These are phyloP conservation scores for rat (Rattus norvegicus) DNA, from an alignment of 2,113 vertebrate species.

Conservation along the genomic window DNA sequence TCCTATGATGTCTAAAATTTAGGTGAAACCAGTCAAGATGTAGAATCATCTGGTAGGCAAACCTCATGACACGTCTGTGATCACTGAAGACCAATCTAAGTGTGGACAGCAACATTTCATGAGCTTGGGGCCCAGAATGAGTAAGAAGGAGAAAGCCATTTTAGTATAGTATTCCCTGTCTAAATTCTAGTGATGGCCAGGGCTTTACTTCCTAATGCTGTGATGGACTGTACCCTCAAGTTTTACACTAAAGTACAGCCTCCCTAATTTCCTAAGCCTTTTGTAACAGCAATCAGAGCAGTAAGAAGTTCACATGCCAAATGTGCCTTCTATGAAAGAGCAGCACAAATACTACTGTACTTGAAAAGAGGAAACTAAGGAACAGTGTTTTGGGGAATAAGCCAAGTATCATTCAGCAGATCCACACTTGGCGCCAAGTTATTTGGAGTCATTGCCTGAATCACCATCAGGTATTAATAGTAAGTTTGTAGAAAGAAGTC, in stretches of 20 bases:
- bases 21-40: too few relatives aligned
- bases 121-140: background rate
- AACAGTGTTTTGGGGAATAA: background rate
- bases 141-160: background rate
- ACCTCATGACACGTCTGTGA: background rate
- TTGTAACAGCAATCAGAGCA: background rate
- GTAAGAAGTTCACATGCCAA: background rate
- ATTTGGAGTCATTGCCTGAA: background rate
- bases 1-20: background rate
- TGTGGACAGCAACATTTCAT: fast-evolving
- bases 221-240: background rate
- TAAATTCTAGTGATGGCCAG: background rate
- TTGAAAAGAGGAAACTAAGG: background rate
- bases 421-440: background rate
- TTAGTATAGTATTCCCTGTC: background rate
- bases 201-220: background rate
- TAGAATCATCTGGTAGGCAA: background rate
- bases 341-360: background rate
- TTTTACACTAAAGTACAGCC: too few relatives aligned
- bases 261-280: background rate
- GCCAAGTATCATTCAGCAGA: background rate
- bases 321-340: background rate
- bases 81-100: background rate
- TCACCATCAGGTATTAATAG: conserved; percentile 31
- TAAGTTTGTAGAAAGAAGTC: conserved; percentile 41